These are phyloP conservation scores for Labeo catla DNA, from an alignment of 2,113 vertebrate species.

Conservation along the genomic window DNA sequence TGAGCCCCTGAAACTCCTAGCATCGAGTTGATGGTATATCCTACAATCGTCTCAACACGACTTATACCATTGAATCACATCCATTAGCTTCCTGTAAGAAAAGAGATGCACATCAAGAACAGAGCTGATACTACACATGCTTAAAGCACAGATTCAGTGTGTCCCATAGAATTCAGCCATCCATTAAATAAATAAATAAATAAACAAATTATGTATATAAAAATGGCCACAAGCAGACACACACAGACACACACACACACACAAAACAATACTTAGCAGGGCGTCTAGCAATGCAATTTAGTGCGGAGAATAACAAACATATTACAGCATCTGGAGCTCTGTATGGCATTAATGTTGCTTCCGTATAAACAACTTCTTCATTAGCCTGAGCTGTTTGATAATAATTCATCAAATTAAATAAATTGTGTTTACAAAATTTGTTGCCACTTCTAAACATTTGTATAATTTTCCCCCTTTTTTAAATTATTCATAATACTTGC, in stretches of 20 bases:
- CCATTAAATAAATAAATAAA: too few species aligned
- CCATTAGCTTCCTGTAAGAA: background rate
- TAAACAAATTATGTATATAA: background rate
- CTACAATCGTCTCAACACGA: background rate
- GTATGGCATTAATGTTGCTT: background rate
- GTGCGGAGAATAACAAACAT: background rate
- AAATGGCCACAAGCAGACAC: background rate
- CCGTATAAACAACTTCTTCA: background rate
- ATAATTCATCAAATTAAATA: background rate
- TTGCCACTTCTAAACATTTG: background rate
- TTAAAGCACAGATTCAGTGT: too few species aligned
- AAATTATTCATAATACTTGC: background rate
- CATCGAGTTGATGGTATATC: background rate
- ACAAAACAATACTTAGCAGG: background rate
- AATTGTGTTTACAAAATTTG: background rate
- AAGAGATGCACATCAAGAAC: too few species aligned
- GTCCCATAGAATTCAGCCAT: too few species aligned
- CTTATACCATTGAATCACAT: background rate
- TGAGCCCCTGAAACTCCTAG: background rate
- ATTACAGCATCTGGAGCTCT: background rate
- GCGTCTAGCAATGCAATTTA: background rate
- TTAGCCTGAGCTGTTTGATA: background rate
- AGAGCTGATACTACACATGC: too few species aligned
- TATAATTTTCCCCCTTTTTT: background rate
- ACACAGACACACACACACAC: too few species aligned